Evolutionary conservation across 2,797 vertebrate genomes (phyloP).

Genomic region (Falco berigora): DNA sequence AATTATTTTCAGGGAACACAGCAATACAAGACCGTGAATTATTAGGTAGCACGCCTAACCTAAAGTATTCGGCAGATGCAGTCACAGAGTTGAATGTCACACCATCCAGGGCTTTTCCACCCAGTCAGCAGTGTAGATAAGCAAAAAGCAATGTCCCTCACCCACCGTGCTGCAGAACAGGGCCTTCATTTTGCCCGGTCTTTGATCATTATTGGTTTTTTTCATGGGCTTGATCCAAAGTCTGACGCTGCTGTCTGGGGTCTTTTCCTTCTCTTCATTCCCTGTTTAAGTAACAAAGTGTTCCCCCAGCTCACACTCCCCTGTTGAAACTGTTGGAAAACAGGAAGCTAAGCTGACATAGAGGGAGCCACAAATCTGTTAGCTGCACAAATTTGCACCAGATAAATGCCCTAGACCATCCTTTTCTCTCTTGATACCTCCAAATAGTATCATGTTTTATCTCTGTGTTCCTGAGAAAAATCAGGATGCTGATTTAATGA

Average conservation of each 20-base stretch:
- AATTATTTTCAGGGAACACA: slow-evolving; percentile 26
- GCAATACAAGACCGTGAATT: slow-evolving; percentile 2
- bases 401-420: neutral
- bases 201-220: neutral
- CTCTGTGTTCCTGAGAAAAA: neutral
- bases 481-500: neutral
- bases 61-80: neutral
- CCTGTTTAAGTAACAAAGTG: neutral
- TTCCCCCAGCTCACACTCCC: neutral
- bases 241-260: neutral
- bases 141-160: neutral
- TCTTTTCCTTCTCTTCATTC: neutral
- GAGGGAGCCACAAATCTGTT: neutral
- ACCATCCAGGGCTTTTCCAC: neutral
- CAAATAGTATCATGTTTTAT: neutral
- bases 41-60: neutral
- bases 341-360: neutral
- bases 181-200: neutral
- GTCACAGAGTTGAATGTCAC: neutral
- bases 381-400: neutral
- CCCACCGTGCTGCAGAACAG: accelerated
- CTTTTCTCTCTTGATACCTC: neutral
- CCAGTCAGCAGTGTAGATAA: neutral
- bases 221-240: neutral
- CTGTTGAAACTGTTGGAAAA: neutral